Conservation (phyloP, 2,888 invertebrate genomes). For the Eupithecia subfuscata region DNA sequence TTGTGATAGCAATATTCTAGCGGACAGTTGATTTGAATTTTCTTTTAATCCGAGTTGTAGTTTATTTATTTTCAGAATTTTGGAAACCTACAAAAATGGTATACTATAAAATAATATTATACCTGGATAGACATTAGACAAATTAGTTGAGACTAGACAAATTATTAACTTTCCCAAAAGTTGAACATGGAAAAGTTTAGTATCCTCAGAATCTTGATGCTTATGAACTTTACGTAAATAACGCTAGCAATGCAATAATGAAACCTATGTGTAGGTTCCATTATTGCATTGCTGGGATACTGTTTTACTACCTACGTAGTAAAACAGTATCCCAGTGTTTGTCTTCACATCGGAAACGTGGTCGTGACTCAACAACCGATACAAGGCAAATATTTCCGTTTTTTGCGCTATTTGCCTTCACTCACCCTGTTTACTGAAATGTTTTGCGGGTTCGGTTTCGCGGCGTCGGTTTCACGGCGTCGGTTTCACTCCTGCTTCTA, state of each 20-base stretch:
- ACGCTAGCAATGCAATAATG: background rate
- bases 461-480: slow-evolving; percentile 57
- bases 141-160: too few species aligned
- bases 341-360: slow-evolving; percentile 52
- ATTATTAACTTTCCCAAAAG: background rate
- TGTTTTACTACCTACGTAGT: background rate
- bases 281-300: too few species aligned
- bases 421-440: slow-evolving; percentile 69
- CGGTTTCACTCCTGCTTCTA: slow-evolving; percentile 46
- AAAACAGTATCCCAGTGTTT: background rate
- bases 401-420: slow-evolving; percentile 74
- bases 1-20: background rate
- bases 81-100: too few species aligned
- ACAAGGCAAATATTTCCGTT: slow-evolving; percentile 64
- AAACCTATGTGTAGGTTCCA: too few species aligned
- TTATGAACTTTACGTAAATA: background rate
- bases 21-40: background rate
- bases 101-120: too few species aligned
- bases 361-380: slow-evolving; percentile 53
- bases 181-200: background rate
- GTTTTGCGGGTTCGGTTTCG: slow-evolving; percentile 58
- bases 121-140: too few species aligned
- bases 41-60: too few species aligned
- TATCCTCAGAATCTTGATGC: background rate
- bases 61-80: too few species aligned